Conservation (phyloP, 2,888 invertebrate genomes). For the Papilio gigon region DNA sequence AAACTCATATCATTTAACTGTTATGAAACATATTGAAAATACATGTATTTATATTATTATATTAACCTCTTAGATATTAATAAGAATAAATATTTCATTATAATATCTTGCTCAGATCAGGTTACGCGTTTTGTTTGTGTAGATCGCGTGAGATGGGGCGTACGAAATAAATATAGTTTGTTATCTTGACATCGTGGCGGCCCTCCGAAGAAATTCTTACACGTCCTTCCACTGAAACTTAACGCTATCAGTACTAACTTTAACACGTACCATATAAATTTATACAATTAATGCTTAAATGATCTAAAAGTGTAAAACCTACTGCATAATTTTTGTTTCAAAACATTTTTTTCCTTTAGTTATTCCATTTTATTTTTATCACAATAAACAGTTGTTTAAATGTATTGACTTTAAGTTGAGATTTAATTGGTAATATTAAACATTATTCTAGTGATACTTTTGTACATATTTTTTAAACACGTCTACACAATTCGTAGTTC, state of each 20-base stretch:
- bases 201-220: slow-evolving; percentile 78
- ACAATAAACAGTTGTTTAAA: not conserved
- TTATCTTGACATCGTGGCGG: slow-evolving; percentile 72
- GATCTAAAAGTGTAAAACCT: slow-evolving; percentile 35
- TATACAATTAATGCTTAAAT: slow-evolving; percentile 47
- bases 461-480: too few relatives aligned
- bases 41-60: too few relatives aligned
- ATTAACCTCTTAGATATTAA: not conserved
- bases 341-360: not conserved
- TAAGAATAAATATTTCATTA: slow-evolving; percentile 45
- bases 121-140: slow-evolving; percentile 80
- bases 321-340: not conserved
- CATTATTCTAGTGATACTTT: too few relatives aligned
- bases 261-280: slow-evolving; percentile 49
- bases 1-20: too few relatives aligned
- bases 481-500: too few relatives aligned
- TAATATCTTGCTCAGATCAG: slow-evolving; percentile 65
- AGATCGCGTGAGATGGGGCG: slow-evolving; percentile 75
- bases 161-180: slow-evolving; percentile 76
- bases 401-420: too few relatives aligned
- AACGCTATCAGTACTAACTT: slow-evolving; percentile 61
- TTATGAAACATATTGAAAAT: too few relatives aligned
- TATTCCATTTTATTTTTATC: not conserved
- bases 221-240: slow-evolving; percentile 72
- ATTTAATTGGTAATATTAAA: too few relatives aligned